Conservation (phyloP, 2,888 invertebrate genomes). For the Andrena haemorrhoa region DNA sequence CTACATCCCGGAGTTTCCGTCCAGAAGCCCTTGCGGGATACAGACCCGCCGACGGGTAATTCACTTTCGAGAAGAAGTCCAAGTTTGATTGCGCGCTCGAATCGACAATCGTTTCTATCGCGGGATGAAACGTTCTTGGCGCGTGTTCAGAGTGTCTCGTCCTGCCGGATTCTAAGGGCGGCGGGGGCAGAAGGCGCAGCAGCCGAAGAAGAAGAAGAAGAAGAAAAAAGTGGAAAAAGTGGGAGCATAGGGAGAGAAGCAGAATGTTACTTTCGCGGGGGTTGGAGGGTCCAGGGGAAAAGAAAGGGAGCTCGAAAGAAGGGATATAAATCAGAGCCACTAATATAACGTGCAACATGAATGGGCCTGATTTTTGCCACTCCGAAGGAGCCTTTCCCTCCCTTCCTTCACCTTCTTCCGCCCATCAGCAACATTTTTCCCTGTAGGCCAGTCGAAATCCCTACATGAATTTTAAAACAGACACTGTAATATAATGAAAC, state of each 20-base stretch:
- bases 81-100: constrained; percentile 76
- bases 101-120: constrained; percentile 75
- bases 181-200: constrained; percentile 7
- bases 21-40: constrained; percentile 56
- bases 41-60: constrained; percentile 63
- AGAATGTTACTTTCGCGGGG: constrained; percentile 37
- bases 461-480: neutral
- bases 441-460: neutral
- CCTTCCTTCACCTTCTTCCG: neutral
- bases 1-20: constrained; percentile 35
- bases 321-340: constrained; percentile 69
- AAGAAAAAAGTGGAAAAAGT: constrained; percentile 21
- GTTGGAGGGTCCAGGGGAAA: constrained; percentile 27
- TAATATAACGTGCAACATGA: constrained; percentile 67
- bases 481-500: neutral
- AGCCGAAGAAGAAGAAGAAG: constrained; percentile 19
- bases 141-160: constrained; percentile 62
- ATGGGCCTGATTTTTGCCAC: constrained; percentile 68
- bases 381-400: constrained; percentile 12
- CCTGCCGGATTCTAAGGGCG: constrained; percentile 41
- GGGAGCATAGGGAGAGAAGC: constrained; percentile 30
- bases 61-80: constrained; percentile 76
- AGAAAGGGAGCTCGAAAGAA: constrained; percentile 65
- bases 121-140: constrained; percentile 68
- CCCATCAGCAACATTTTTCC: neutral